phyloP scores from a whole-genome alignment of 2,888 invertebrate genomes.

The Chrysina gloriosa region DNA sequence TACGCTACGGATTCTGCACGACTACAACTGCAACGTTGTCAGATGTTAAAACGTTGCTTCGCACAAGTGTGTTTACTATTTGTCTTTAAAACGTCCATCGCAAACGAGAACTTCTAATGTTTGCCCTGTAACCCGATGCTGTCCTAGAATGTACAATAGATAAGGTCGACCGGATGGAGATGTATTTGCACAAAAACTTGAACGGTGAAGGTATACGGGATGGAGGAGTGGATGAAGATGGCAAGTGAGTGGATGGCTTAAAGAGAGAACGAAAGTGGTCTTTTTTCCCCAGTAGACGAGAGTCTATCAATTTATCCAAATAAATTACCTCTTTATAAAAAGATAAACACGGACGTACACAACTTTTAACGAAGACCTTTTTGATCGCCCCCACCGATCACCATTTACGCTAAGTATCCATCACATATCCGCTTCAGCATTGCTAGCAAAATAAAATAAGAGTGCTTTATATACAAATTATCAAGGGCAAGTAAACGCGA shows the following conservation, averaged over 20 bases:
- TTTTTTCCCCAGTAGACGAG: no score
- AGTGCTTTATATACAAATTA: background rate
- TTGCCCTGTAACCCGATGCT: slow-evolving; percentile 12
- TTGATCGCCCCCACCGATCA: background rate
- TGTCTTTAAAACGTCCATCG: slow-evolving; percentile 27
- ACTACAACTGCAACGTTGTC: background rate
- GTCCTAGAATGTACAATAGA: background rate
- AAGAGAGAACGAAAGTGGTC: no score
- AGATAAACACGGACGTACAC: no score
- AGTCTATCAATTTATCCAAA: background rate
- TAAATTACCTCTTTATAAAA: background rate
- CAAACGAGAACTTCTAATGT: slow-evolving; percentile 25
- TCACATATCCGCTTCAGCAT: no score
- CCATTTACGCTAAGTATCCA: no score
- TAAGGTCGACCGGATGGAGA: background rate
- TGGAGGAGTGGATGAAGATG: background rate
- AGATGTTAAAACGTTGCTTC: slow-evolving; percentile 1
- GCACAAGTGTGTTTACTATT: slow-evolving; percentile 30
- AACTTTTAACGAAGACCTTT: no score
- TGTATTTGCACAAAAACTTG: slow-evolving; percentile 29
- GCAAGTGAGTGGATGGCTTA: no score
- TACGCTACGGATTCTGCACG: background rate
- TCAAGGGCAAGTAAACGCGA: background rate
- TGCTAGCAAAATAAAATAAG: background rate
- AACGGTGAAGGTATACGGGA: background rate